Conservation (phyloP, 2,888 invertebrate species). For the Heteropelma amictum region DNA sequence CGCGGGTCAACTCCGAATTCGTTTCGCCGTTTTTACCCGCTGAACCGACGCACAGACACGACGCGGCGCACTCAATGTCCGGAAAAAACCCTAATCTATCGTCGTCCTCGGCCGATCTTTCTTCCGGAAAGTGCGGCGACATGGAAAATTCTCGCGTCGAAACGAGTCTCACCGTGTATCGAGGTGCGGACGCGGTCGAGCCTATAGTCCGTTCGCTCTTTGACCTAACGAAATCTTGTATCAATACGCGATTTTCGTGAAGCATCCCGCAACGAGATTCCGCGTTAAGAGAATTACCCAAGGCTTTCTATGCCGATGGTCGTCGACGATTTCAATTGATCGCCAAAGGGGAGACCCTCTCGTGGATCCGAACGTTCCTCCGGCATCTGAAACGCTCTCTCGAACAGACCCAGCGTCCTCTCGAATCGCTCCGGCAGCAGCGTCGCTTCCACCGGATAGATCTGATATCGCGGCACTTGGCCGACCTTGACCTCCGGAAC, state of each 20-base stretch:
- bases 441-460: conserved; percentile 71
- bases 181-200: conserved; percentile 36
- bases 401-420: conserved; percentile 61
- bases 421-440: conserved; percentile 69
- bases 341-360: conserved; percentile 60
- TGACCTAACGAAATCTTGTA: not conserved
- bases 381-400: conserved; percentile 47
- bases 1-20: conserved; percentile 36
- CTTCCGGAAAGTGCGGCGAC: conserved; percentile 44
- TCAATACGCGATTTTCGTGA: not conserved
- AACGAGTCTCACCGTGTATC: conserved; percentile 44
- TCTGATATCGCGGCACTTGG: conserved; percentile 66
- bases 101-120: conserved; percentile 8
- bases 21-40: conserved; percentile 6
- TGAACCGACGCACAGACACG: conserved; percentile 41
- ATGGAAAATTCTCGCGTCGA: conserved; percentile 47
- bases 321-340: conserved; percentile 57
- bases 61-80: conserved; percentile 26
- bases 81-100: conserved; percentile 29
- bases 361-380: conserved; percentile 51
- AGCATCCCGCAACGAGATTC: too few relatives aligned
- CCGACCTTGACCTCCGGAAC: conserved; percentile 42
- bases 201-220: conserved; percentile 41
- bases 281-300: conserved; percentile 54
- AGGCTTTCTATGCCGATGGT: conserved; percentile 53